Conservation (phyloP, 2,113 vertebrate genomes). For the Gadus chalcogrammus region DNA sequence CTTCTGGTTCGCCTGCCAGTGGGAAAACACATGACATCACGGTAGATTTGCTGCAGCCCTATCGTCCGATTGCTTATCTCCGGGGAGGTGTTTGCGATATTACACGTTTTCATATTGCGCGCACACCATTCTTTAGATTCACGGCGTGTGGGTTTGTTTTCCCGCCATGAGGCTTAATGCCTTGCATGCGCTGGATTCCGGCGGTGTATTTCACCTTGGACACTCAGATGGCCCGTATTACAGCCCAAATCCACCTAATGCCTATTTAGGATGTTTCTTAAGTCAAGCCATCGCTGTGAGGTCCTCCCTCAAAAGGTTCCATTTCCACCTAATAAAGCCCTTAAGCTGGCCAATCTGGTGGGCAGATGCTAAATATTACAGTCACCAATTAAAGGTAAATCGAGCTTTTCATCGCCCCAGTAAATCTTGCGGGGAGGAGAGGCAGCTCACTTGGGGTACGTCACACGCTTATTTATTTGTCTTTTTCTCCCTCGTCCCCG, state of each 20-base stretch:
- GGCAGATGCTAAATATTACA: constrained; percentile 67
- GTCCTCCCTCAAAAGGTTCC: constrained; percentile 46
- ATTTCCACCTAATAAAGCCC: constrained; percentile 45
- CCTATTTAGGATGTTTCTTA: constrained; percentile 61
- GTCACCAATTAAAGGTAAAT: constrained; percentile 66
- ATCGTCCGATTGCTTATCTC: constrained; percentile 39
- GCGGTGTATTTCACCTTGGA: constrained; percentile 32
- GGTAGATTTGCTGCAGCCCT: constrained; percentile 31
- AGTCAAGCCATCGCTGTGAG: constrained; percentile 62
- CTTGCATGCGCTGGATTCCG: constrained; percentile 31
- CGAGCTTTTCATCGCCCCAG: constrained; percentile 55
- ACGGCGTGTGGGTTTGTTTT: constrained; percentile 28
- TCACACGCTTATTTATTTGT: constrained; percentile 62
- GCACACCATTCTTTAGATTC: constrained; percentile 18
- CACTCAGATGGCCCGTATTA: constrained; percentile 63
- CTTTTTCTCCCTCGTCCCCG: constrained; percentile 17
- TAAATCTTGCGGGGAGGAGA: constrained; percentile 58
- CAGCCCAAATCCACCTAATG: constrained; percentile 54
- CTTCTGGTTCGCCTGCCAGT: background rate
- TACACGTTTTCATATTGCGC: constrained; percentile 29
- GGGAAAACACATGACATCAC: constrained; percentile 57
- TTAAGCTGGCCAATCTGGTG: constrained; percentile 57
- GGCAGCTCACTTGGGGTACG: constrained; percentile 50
- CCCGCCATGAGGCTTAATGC: constrained; percentile 34
- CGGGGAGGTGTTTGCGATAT: constrained; percentile 34